Base-by-base conservation (phyloP, 2,888 invertebrate species). In the Epinotia ramella region DNA sequence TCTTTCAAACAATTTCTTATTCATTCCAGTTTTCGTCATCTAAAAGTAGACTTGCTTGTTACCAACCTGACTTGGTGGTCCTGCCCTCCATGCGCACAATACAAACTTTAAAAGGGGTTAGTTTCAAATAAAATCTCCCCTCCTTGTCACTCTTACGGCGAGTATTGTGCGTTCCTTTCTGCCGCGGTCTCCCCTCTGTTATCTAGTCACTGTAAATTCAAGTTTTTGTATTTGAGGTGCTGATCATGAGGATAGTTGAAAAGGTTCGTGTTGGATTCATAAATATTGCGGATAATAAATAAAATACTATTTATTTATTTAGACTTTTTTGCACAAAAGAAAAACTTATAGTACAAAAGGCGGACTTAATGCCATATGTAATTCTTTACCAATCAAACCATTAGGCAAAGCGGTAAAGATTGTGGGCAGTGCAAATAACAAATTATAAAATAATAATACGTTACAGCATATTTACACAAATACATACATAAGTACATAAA, bases 61-160 rank as follows among this genome's bases (percentile, higher is more conserved):
- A 16, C 65, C 44, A 65, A 74, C 74, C 74, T 74, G 74, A 44
- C 74, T n/a, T 20, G 74, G 74, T 65, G 74, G 74, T 74, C 74
- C 46, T 18, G 49, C 20, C 73, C 69, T 68, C 74, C 69, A 53
- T 65, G 73, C 63, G 16, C 18, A 73, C 67, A 67, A 64, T 67
- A 67, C 59, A 49, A 62, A 67, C 73, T 67, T 69, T 46, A 75
- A 70, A 65, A 75, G 75, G 75, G 75, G 75, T 75, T 70, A 70
- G 49, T 69, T 74, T 65, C 74, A 69, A 64, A 64, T 57, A 64
- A 67, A 65, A 73, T 28, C 49, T n/a, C 57, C 65, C 65, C 65
- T 75, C 75, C 24, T 56, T n/a, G 5, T 75, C 65, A 2, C 40
- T 66, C 75, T 3, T 2, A 18, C 4, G 11, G 13, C 12, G 40